A percentile compares a stretch with the other conserved stretches of the same genome.
phyloP scores from a whole-genome alignment of 2,113 vertebrate genomes.

The Bagarius yarrelli region DNA sequence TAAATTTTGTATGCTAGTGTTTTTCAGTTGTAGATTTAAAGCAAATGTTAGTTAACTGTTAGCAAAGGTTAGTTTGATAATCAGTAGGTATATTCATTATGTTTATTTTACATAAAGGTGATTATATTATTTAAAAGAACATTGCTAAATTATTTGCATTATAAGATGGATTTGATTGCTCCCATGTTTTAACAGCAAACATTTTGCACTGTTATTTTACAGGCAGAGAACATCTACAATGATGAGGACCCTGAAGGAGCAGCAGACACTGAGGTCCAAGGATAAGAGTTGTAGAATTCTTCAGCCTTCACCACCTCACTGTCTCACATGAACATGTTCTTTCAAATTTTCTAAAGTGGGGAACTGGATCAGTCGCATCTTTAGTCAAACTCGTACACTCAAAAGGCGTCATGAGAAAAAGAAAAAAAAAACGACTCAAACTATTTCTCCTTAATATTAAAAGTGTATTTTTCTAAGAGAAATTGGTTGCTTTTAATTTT shows the following conservation, averaged over 20 bases:
- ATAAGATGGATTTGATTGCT: not conserved
- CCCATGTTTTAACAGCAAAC: not conserved
- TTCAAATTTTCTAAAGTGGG: conserved; percentile 7
- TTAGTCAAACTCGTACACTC: conserved; percentile 1
- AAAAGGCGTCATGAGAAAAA: conserved; percentile 24
- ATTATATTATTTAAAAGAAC: not conserved
- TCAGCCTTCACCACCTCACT: conserved; percentile 21
- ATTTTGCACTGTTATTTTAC: conserved; percentile 43
- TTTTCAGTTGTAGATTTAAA: not conserved
- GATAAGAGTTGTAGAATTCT: conserved; percentile 36
- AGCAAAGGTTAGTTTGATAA: too few relatives aligned
- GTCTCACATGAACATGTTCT: conserved; percentile 28
- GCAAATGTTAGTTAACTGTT: too few relatives aligned
- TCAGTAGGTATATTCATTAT: too few relatives aligned
- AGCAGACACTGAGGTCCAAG: conserved; percentile 89
- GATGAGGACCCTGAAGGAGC: conserved; percentile 96
- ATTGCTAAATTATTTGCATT: too few relatives aligned
- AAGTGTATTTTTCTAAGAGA: conserved; percentile 56
- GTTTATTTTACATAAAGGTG: too few relatives aligned
- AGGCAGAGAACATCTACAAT: conserved; percentile 99
- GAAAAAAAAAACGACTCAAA: conserved; percentile 7
- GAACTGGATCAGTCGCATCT: conserved; percentile 34
- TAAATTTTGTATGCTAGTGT: not conserved
- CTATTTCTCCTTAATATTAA: conserved; percentile 43
- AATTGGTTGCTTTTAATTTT: conserved; percentile 33